phyloP scores from a whole-genome alignment of 2,888 invertebrate species.

The Proisotoma minuta region DNA sequence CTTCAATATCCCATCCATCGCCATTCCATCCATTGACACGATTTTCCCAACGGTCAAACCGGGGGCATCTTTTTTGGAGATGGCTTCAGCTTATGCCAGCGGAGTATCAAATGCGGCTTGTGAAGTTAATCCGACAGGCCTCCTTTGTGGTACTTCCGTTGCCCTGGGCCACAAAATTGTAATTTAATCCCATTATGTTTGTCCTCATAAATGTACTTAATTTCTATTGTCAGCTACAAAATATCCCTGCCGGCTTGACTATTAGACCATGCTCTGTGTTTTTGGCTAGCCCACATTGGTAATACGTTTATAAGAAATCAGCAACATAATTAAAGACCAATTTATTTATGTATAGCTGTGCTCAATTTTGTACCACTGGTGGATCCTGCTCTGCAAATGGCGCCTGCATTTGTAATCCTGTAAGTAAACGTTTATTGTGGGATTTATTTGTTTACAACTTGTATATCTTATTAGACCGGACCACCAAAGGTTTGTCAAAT shows the following conservation, averaged over 20 bases:
- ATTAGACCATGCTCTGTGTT: not conserved
- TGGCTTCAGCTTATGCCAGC: not conserved
- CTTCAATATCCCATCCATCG: not conserved
- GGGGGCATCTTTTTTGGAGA: not conserved
- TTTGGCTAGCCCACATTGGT: not conserved
- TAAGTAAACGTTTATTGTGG: not conserved
- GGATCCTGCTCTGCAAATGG: not conserved
- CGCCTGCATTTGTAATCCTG: constrained; percentile 2
- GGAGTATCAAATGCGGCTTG: not conserved
- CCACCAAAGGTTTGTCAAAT: not conserved
- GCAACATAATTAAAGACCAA: too few relatives aligned
- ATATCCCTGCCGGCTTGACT: not conserved
- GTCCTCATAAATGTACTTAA: not conserved
- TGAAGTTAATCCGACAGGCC: not conserved
- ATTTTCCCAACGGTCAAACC: not conserved
- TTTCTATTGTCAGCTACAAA: not conserved
- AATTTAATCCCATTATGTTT: too few relatives aligned
- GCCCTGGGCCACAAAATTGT: not conserved
- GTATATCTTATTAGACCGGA: not conserved
- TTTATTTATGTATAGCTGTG: too few relatives aligned
- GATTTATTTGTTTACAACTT: not conserved
- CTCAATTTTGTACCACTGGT: constrained; percentile 3
- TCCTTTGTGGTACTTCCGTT: not conserved
- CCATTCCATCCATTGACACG: not conserved
- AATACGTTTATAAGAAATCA: too few relatives aligned